Evolutionary conservation across 2,113 vertebrate species (phyloP), one percentile per base, ranked within the genome.

Genomic region (Gorilla gorilla): DNA sequence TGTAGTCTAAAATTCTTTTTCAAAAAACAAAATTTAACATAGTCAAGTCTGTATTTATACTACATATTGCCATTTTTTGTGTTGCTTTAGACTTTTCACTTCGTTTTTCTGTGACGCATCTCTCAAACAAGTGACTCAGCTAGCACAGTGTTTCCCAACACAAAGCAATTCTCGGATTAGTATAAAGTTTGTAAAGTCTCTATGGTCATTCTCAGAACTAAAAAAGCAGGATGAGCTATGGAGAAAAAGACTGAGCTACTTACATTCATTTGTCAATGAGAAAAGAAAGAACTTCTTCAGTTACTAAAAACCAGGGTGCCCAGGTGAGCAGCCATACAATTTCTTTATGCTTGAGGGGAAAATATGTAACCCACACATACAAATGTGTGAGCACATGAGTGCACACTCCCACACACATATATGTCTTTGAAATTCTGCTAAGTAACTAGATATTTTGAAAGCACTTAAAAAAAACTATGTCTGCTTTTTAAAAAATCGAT

Each of bases 391-490:
- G 17, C 8, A 70, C 38, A 11, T 61, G n/a, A 38, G 22, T 32
- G 11, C 8, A 50, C 14, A 22, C 32, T 18, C 76, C 16, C 43
- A 38, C 83, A 93, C 16, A 73, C 72, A 10, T n/a, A 40, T 35
- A 4, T 50, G 8, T 32, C 35, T 96, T 75, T 91, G 59, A 73
- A 14, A 57, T 81, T 85, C 38, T 95, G 8, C n/a, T 32, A 89
- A 55, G 18, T 50, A 93, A 48, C n/a, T 78, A 93, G 45, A 61
- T 95, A 45, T 45, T 96, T 86, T 73, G 61, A 95, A 90, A 95
- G 6, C 48, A 90, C 61, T 97, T 61, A 82, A 89, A 92, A 86
- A 82, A 89, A 92, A 86, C 7, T 92, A 35, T 87, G 30, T 79
- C 52, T 84, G 9, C 8, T 70, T 93, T 92, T 83, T 30, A 5